Base-by-base conservation (phyloP, 1,140 invertebrate genomes). In the Drosophila rufa region DNA sequence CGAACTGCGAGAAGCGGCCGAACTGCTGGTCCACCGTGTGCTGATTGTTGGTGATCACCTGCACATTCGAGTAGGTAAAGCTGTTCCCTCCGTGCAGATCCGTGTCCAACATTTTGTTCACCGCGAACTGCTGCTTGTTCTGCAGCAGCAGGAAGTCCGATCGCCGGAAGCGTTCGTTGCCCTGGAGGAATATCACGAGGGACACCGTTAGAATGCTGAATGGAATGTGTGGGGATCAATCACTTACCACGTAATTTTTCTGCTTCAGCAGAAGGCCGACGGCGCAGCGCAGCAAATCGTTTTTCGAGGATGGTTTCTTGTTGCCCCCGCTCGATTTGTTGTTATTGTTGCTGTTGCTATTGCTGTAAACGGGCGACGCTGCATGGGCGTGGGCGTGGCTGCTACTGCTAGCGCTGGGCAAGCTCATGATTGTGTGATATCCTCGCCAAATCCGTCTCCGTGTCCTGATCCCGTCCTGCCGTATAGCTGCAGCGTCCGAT, bases 21-120 rank as follows among this genome's bases (percentile, higher is more conserved):
- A 95, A 95, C 75, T 95, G 94, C 75, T 94, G 92, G 68, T 95
- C 94, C 59, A 94, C 94, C 61, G 94, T 94, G 12, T 93, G 92
- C 14, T 94, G 93, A 81, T 95, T 94, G 77, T 94, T 95, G 62
- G 94, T 95, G 4, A 95, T 94, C 56, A 94, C 94, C 19, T 91
- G 90, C 0, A 92, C 91, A 60, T 93, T 93, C 2, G 92, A 93
- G 58, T 82, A 93, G 6, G 82, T 84, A 57, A 93, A 93, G 9
- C 84, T 91, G 51, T 93, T 93, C 14, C 81, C 80, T 22, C 80
- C 78, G 61, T 92, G 83, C 27, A 93, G 59, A 70, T 93, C 93
- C 4, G 75, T 70, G 38, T 93, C 92, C 30, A 93, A 47, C 86
- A 93, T 93, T 78, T 90, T 87, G 66, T 89, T 79, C 1, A 93